Base-by-base conservation (phyloP, 1,140 invertebrate genomes). In the Leptinotarsa defecta region DNA sequence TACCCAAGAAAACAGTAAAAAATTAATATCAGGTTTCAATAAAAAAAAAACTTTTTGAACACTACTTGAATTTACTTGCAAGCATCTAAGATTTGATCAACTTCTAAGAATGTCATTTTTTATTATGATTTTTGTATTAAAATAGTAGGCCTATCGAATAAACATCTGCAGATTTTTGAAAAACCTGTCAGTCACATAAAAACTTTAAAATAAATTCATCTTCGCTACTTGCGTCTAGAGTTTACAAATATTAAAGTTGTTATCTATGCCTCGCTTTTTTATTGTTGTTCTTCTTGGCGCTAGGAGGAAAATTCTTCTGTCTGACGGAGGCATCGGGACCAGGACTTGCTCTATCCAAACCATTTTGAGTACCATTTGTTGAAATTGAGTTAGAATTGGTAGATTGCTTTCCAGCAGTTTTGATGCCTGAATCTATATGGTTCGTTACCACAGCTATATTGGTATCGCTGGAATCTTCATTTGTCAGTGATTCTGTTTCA, bases 401-500 rank as follows among this genome's bases (percentile, higher is more conserved):
- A 78, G 90, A 88, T 83, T 90, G 90, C 84, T 92, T 92, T 27
- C 90, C 89, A 57, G 91, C 88, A 63, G 85, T 86, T 82, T 88
- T 91, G 73, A 84, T 80, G 82, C 91, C 89, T 68, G 90, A 89
- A 43, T 91, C 90, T 27, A 91, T 91, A 76, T 92, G 91, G 83
- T 92, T 92, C 80, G 89, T 88, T 49, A 88, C 87, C 48, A 86
- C 74, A 49, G 81, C 90, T 81, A 93, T 89, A 84, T 92, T 92
- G 82, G 91, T 93, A 79, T 92, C 91, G 81, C 91, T 91, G 75
- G 92, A 92, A 80, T 92, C 90, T 80, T 92, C 89, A 85, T 92
- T 93, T 64, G 92, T 94, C 86, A 96, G 94, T 15, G 95, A 96
- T 87, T 97, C 95, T 65, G 93, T 94, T 87, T 96, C 95, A 87